Conservation (phyloP, 2,797 vertebrate genomes). For the Artibeus lituratus region DNA sequence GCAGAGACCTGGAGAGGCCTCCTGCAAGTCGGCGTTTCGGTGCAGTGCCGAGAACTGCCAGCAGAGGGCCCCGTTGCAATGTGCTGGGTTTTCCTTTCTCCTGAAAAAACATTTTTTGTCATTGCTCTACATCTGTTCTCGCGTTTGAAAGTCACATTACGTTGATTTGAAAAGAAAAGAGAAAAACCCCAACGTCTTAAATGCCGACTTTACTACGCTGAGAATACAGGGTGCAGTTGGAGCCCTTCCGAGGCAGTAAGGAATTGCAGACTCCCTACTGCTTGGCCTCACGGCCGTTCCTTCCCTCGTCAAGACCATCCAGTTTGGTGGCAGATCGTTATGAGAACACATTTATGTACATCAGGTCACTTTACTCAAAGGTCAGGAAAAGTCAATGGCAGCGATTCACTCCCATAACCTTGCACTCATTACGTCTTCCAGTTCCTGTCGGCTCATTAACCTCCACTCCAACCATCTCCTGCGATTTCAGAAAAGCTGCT, state of each 20-base stretch:
- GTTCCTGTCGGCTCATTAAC: background rate
- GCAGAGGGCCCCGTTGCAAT: conserved; percentile 39
- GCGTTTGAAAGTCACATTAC: conserved; percentile 9
- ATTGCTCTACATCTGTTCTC: background rate
- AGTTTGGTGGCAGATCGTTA: background rate
- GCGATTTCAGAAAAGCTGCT: background rate
- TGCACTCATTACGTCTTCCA: background rate
- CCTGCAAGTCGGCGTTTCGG: background rate
- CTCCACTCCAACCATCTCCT: background rate
- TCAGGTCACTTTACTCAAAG: conserved; percentile 11
- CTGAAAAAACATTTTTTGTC: background rate
- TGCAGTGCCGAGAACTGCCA: background rate
- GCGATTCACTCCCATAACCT: background rate
- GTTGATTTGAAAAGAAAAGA: background rate
- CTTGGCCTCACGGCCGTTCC: background rate
- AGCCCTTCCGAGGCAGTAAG: background rate
- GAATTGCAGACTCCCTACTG: background rate
- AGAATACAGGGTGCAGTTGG: background rate
- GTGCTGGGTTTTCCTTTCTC: background rate
- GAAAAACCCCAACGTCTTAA: background rate
- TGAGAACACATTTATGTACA: background rate
- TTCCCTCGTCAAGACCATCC: background rate
- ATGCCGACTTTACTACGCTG: conserved; percentile 23
- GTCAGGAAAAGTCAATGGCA: background rate
- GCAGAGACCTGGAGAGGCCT: background rate